A percentile compares a stretch with the other conserved stretches of the same genome.
Evolutionary conservation across 2,797 vertebrate species (phyloP).

Genomic region (Synanceia verrucosa): DNA sequence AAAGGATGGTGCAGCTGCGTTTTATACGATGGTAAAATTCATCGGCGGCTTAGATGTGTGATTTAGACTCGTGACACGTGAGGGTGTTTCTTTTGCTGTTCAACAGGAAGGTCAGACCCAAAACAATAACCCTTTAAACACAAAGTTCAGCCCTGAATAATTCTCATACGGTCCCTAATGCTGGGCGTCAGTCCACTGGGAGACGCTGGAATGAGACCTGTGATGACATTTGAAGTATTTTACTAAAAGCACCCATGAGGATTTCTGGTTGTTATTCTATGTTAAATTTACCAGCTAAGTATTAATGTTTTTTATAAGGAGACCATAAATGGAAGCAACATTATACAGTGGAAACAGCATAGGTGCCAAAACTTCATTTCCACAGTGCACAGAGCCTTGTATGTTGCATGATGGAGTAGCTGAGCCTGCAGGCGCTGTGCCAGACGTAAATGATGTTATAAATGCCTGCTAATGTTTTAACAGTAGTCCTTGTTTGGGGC

Average conservation of each 20-base stretch:
- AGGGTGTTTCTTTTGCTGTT: too few relatives aligned
- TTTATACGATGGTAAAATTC: too few relatives aligned
- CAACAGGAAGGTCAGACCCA: background rate
- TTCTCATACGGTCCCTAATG: conserved; percentile 12
- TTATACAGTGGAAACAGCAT: conserved; percentile 51
- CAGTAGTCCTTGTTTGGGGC: conserved; percentile 52
- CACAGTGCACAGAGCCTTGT: conserved; percentile 38
- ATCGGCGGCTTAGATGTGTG: too few relatives aligned
- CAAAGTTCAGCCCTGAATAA: background rate
- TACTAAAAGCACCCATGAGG: conserved; percentile 70
- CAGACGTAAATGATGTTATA: conserved; percentile 39
- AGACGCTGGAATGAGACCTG: conserved; percentile 52
- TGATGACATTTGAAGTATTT: conserved; percentile 67
- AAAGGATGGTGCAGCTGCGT: too few relatives aligned
- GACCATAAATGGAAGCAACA: conserved; percentile 55
- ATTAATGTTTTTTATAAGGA: conserved; percentile 47
- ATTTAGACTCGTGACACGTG: too few relatives aligned
- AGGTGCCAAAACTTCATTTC: conserved; percentile 61
- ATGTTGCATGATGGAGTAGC: conserved; percentile 25
- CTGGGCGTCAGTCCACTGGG: conserved; percentile 39
- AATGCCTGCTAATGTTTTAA: conserved; percentile 26
- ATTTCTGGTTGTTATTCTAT: conserved; percentile 66
- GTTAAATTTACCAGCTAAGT: conserved; percentile 61
- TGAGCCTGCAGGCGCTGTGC: conserved; percentile 36
- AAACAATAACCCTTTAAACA: too few relatives aligned